A percentile compares a stretch with the other conserved stretches of the same genome.
phyloP scores from a whole-genome alignment of 1,140 invertebrate genomes.

The Sipha flava region DNA sequence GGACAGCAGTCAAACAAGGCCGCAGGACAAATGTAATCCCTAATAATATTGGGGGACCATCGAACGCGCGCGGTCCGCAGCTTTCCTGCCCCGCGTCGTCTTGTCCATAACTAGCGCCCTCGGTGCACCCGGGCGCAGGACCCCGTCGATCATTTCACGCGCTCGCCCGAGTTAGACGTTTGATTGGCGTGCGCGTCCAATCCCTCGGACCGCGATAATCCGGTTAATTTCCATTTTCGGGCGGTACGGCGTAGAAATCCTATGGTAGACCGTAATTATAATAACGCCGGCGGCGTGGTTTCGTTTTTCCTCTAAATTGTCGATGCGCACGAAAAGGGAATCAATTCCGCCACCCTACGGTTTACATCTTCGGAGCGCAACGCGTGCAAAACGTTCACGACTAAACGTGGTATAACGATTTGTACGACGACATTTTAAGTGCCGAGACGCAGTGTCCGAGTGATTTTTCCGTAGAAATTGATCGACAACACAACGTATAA shows the following conservation, averaged over 20 bases:
- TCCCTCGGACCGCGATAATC: not conserved
- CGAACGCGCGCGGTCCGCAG: not conserved
- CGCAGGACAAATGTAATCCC: constrained; percentile 32
- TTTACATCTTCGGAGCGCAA: too few relatives aligned
- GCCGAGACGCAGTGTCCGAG: too few relatives aligned
- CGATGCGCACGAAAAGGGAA: too few relatives aligned
- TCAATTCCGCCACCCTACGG: too few relatives aligned
- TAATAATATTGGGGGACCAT: not conserved
- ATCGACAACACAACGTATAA: too few relatives aligned
- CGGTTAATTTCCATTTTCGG: constrained; percentile 27
- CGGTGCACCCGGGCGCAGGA: too few relatives aligned
- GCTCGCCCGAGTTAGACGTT: not conserved
- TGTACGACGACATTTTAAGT: too few relatives aligned
- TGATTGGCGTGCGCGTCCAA: constrained; percentile 19
- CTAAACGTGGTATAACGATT: too few relatives aligned
- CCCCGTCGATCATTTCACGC: not conserved
- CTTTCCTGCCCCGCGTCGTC: not conserved
- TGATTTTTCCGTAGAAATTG: too few relatives aligned
- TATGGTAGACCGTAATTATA: not conserved
- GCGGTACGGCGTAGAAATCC: not conserved
- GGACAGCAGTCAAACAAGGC: constrained; percentile 18
- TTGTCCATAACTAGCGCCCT: too few relatives aligned
- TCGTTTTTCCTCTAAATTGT: not conserved
- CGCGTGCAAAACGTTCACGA: too few relatives aligned
- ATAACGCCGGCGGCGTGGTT: not conserved